A percentile compares a stretch with the other conserved stretches of the same genome.
phyloP scores from a whole-genome alignment of 2,888 invertebrate species.

The Polydrusus tereticollis region DNA sequence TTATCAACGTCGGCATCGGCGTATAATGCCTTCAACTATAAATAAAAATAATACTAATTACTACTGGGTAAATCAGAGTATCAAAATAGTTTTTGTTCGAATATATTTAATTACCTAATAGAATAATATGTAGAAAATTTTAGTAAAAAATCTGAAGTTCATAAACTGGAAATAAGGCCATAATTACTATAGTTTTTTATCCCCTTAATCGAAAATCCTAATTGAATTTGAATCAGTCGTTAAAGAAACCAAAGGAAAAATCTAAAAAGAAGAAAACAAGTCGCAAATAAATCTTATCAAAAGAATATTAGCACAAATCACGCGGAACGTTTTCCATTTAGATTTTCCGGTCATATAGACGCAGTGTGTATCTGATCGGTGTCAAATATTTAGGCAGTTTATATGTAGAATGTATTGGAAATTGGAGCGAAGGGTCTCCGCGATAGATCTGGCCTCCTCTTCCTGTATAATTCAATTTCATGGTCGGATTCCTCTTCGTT shows the following conservation, averaged over 20 bases:
- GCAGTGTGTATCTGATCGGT: conserved; percentile 56
- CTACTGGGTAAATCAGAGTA: too few species aligned
- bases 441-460: conserved; percentile 57
- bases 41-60: too few species aligned
- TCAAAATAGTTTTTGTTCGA: too few species aligned
- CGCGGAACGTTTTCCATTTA: conserved; percentile 53
- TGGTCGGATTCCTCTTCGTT: conserved; percentile 66
- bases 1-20: too few species aligned
- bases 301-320: conserved; percentile 53
- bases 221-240: background rate
- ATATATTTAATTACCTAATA: too few species aligned
- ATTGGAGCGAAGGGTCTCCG: conserved; percentile 45
- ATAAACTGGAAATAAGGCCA: too few species aligned
- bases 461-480: conserved; percentile 69
- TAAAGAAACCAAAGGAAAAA: background rate
- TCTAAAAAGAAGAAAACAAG: conserved; percentile 1
- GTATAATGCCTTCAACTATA: too few species aligned
- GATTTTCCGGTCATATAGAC: conserved; percentile 55
- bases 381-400: conserved; percentile 58
- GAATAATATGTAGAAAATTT: too few species aligned
- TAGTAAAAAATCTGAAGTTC: too few species aligned
- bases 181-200: too few species aligned
- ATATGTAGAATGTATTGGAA: conserved; percentile 56
- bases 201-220: too few species aligned
- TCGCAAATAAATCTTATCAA: conserved; percentile 43